Evolutionary conservation across 1,140 invertebrate genomes (phyloP).

Genomic region (Cecropterus lyciades): DNA sequence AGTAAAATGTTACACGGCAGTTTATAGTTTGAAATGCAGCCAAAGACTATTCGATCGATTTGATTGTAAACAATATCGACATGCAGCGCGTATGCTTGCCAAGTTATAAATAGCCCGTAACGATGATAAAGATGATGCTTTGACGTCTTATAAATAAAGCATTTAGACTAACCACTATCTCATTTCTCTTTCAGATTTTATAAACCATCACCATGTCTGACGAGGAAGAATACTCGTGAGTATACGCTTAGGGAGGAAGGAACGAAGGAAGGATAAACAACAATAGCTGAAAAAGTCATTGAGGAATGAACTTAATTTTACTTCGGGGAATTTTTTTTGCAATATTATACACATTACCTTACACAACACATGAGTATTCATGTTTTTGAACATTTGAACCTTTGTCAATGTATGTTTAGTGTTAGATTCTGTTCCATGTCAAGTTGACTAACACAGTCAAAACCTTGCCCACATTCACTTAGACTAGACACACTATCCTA

Average conservation of each 20-base stretch:
- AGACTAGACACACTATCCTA: slow-evolving; percentile 21
- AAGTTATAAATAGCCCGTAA: slow-evolving; percentile 37
- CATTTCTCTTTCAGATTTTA: slow-evolving; percentile 82
- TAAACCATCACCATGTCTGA: slow-evolving; percentile 88
- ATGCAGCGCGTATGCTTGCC: slow-evolving; percentile 25
- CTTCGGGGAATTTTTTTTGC: slow-evolving; percentile 1
- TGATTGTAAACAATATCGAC: slow-evolving; percentile 39
- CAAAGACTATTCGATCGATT: slow-evolving; percentile 29
- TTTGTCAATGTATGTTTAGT: slow-evolving; percentile 31
- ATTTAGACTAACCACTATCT: slow-evolving; percentile 17
- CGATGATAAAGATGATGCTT: slow-evolving; percentile 18
- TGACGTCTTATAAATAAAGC: slow-evolving; percentile 26
- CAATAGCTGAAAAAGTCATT: neutral
- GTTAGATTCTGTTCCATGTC: slow-evolving; percentile 8
- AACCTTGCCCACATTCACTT: slow-evolving; percentile 24
- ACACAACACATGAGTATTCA: too few species aligned
- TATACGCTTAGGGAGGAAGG: slow-evolving; percentile 55
- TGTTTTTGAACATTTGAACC: too few species aligned
- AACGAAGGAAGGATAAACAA: slow-evolving; percentile 12
- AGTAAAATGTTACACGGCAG: slow-evolving; percentile 4
- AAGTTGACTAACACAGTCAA: slow-evolving; percentile 19
- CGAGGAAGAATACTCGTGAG: slow-evolving; percentile 91
- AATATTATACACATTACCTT: slow-evolving; percentile 18
- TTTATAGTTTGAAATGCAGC: slow-evolving; percentile 32
- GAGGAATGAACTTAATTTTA: slow-evolving; percentile 16